Conservation (phyloP, 2,888 invertebrate species). For the Amphiduros pacificus region DNA sequence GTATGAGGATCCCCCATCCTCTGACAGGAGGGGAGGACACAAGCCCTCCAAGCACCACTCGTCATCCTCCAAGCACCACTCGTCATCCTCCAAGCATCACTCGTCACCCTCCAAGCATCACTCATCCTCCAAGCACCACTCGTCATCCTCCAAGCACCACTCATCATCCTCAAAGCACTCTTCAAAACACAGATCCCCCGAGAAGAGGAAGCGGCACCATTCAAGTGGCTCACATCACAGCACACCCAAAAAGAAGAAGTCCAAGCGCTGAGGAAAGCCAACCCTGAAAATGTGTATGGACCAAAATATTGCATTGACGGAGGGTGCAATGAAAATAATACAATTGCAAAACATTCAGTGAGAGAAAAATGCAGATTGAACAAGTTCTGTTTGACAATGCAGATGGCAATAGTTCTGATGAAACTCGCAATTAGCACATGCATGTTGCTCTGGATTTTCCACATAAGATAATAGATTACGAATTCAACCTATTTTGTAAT, state of each 20-base stretch:
- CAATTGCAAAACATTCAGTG: too few species aligned
- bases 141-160: background rate
- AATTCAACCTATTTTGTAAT: too few species aligned
- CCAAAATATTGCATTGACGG: too few species aligned
- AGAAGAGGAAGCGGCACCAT: slow-evolving; percentile 11
- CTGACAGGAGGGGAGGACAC: background rate
- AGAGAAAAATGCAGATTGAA: too few species aligned
- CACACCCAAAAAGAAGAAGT: slow-evolving; percentile 14
- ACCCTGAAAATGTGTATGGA: too few species aligned
- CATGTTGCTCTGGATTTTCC: too few species aligned
- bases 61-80: background rate
- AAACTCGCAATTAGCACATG: too few species aligned
- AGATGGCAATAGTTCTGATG: too few species aligned
- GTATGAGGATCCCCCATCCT: background rate
- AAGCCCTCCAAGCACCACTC: background rate
- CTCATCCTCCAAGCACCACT: background rate
- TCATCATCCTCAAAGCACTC: background rate
- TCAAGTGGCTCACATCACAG: slow-evolving; percentile 16
- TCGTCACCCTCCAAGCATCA: background rate
- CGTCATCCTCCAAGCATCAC: background rate
- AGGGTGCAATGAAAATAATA: too few species aligned
- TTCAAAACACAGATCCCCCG: background rate
- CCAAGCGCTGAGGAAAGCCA: too few species aligned
- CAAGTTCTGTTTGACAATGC: too few species aligned
- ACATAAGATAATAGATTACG: too few species aligned